Evolutionary conservation across 2,888 invertebrate genomes (phyloP), one percentile per base, ranked within the genome.

Genomic region (Pammene fasciana): DNA sequence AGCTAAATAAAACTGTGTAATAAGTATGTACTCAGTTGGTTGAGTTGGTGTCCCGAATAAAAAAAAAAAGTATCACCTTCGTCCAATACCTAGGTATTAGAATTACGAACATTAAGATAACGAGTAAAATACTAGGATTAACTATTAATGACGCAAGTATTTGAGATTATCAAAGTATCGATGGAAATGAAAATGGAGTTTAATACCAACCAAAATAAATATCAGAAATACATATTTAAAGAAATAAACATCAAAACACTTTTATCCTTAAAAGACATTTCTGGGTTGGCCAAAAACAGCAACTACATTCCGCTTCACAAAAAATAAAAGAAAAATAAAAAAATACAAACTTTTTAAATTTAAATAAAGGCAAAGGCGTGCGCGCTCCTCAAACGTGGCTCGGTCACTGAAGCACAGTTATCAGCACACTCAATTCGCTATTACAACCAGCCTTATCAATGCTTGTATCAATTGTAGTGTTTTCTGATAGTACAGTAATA

Each of bases 361-460:
- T 34, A 16, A 36, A 13, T 41, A 48, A 13, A 56, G 52, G 67
- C 55, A 18, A 52, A 16, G 38, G 68, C 66, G 45, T 16, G 54
- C 38, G 66, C 38, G 66, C 6, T 54, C 41, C 26, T 14, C 18
- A 18, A 13, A 48, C 48, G 38, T 41, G 38, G 34, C 50, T 10
- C 55, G 67, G 84, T 86, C 82, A 90, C 89, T 90, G 83, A 72
- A 74, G 74, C 65, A 78, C 74, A 74, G 71, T 76, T 79, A 86
- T 85, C 83, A 81, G 62, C 67, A 52, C 68, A 41, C 26, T 59
- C 50, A 64, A 65, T 74, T 70, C 75, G 73, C 75, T 83, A 86
- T 86, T 84, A 86, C 78, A 72, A 75, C 50, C 89, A 88, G 85
- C 68, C 75, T 86, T 91, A 90, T 91, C 90, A 82, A 76, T 67